Evolutionary conservation across 2,113 vertebrate species (phyloP), one percentile per base, ranked within the genome.

Genomic region (Serinus canaria): DNA sequence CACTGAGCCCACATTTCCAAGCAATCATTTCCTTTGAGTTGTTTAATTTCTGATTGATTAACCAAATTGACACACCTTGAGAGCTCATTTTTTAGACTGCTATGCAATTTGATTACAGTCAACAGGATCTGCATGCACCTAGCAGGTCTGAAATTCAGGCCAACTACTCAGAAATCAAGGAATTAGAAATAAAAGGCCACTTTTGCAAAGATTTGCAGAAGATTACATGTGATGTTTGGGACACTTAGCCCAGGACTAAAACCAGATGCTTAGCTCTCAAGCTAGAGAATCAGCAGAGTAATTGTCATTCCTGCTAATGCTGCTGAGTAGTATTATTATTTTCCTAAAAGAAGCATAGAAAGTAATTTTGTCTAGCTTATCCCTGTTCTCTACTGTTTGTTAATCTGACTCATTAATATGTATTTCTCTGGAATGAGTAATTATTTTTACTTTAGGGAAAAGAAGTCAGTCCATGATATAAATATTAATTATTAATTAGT

Each of bases 21-120:
- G 60, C 14, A 85, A 19, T 76, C 27, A 22, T 44, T 86, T 80
- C 28, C 20, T 88, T 67, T 55, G 60, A 73, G 31, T 49, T 75
- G 37, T 53, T 94, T 86, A 88, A 85, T 25, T 88, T 85, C 50
- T 44, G n/a, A 62, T 92, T 44, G n/a, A 62, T 92, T 88, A 91
- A 59, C 47, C 27, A 74, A 63, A 81, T 0, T 19, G 72, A 43
- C 12, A 17, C 0, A 5, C 39, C 43, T 83, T 86, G 30, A 30
- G 90, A 92, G 44, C 5, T 49, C 9, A 33, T 83, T 88, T 93
- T 80, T 35, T 78, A 67, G 68, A 70, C 23, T 52, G 35, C 47
- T 75, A 19, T 37, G 43, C 4, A 24, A 13, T 69, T 88, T 64
- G 31, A 23, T 46, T 82, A 60, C 13, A 94, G 58, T 60, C n/a